These are phyloP conservation scores for Microctonus hyperodae DNA, from an alignment of 2,888 invertebrate genomes.

Conservation along the genomic window DNA sequence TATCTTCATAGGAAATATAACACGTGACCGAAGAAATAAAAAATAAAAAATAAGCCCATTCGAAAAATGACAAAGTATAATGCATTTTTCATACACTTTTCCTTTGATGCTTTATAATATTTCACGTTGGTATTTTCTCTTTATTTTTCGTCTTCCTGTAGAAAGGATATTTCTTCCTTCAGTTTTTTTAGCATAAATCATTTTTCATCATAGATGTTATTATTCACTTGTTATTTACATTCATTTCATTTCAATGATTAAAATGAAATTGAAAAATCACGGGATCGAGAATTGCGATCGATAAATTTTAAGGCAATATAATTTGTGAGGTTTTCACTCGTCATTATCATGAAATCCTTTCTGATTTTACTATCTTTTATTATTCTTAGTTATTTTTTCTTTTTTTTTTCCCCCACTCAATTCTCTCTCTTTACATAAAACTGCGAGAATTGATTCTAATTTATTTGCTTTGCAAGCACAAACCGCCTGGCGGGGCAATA, in stretches of 20 bases:
- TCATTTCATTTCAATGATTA: background rate
- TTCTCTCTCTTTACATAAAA: background rate
- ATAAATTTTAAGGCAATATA: constrained; percentile 3
- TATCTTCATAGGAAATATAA: background rate
- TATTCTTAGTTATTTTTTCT: background rate
- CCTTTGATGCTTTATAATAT: background rate
- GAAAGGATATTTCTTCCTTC: background rate
- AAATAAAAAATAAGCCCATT: background rate
- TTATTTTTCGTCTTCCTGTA: background rate
- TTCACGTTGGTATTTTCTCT: background rate
- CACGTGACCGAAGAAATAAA: background rate
- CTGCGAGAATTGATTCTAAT: background rate
- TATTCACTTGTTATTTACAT: background rate
- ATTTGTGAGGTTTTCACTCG: background rate
- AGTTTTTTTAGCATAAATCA: background rate
- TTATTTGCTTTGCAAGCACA: background rate
- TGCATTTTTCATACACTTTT: constrained; percentile 7
- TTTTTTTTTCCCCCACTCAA: background rate
- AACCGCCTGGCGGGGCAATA: background rate
- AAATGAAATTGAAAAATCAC: background rate
- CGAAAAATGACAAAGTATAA: background rate
- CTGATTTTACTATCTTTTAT: no score
- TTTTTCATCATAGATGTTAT: background rate
- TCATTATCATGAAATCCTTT: background rate
- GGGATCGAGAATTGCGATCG: background rate